Evolutionary conservation across 2,797 vertebrate species (phyloP).

Genomic region (Tiaroga cobitis): DNA sequence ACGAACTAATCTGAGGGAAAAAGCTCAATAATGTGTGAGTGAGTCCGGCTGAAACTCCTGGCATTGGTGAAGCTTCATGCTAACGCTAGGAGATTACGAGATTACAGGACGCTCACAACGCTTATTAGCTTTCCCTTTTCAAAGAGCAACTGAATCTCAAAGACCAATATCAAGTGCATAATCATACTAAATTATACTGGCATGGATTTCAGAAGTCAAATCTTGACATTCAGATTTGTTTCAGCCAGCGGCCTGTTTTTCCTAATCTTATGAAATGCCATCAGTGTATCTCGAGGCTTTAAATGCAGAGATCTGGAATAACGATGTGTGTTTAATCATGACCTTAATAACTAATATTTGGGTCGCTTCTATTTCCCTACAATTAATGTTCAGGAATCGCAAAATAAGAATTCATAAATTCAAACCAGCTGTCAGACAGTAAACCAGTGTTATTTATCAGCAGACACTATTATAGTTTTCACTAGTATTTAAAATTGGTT

Average conservation of each 20-base stretch:
- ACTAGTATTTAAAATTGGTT: too few species aligned
- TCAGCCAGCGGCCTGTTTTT: conserved; percentile 52
- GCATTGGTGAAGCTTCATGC: conserved; percentile 50
- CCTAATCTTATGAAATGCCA: not conserved
- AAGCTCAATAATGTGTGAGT: conserved; percentile 68
- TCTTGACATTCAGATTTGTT: conserved; percentile 46
- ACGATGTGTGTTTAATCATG: not conserved
- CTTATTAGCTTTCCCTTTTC: conserved; percentile 39
- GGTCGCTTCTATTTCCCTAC: not conserved
- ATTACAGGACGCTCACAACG: conserved; percentile 50
- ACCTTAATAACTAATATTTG: not conserved
- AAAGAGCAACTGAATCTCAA: conserved; percentile 21
- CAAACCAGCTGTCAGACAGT: not conserved
- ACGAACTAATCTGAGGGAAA: conserved; percentile 70
- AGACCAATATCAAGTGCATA: conserved; percentile 7
- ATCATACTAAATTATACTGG: not conserved
- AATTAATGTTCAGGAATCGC: not conserved
- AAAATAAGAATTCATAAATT: too few species aligned
- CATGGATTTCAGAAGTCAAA: conserved; percentile 46
- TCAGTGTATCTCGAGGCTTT: not conserved
- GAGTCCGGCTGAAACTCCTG: conserved; percentile 43
- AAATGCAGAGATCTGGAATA: not conserved
- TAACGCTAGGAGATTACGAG: conserved; percentile 61
- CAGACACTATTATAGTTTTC: too few species aligned
- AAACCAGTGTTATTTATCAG: not conserved